Percentiles rank a stretch among this genome's conserved stretches.
Conservation (phyloP, 2,113 vertebrate species). For the Holacanthus passer region DNA sequence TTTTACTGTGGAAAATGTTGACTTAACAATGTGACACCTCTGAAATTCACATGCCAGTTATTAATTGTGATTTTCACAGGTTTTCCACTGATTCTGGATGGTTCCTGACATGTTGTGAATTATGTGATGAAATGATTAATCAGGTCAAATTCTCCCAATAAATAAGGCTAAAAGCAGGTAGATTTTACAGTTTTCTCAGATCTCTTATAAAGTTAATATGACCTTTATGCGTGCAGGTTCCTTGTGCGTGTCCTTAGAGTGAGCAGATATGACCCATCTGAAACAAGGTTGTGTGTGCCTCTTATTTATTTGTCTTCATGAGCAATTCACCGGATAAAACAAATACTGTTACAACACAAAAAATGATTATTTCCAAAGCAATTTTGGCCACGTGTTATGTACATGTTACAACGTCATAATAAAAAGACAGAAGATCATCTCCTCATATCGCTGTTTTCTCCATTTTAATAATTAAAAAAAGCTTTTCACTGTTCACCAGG, state of each 20-base stretch:
- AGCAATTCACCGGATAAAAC: conserved; percentile 86
- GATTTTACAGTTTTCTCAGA: background rate
- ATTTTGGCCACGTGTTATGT: conserved; percentile 86
- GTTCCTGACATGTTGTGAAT: background rate
- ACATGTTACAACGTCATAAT: conserved; percentile 85
- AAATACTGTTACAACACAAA: conserved; percentile 90
- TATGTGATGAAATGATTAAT: background rate
- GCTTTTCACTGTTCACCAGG: conserved; percentile 75
- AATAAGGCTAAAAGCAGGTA: background rate
- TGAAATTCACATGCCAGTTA: background rate
- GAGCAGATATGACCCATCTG: conserved; percentile 49
- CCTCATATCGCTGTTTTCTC: conserved; percentile 72
- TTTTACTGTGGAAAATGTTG: background rate
- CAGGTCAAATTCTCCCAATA: background rate
- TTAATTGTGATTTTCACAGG: conserved; percentile 10
- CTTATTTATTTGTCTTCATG: conserved; percentile 87
- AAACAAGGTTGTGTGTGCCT: conserved; percentile 76
- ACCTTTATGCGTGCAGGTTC: background rate
- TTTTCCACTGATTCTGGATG: background rate
- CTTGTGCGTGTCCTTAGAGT: background rate
- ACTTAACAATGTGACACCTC: background rate
- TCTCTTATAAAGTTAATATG: background rate
- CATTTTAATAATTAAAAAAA: conserved; percentile 81
- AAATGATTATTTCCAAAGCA: conserved; percentile 81
- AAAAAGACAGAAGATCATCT: conserved; percentile 79